Conservation (phyloP, 1,140 invertebrate genomes). For the Frieseomelitta varia region DNA sequence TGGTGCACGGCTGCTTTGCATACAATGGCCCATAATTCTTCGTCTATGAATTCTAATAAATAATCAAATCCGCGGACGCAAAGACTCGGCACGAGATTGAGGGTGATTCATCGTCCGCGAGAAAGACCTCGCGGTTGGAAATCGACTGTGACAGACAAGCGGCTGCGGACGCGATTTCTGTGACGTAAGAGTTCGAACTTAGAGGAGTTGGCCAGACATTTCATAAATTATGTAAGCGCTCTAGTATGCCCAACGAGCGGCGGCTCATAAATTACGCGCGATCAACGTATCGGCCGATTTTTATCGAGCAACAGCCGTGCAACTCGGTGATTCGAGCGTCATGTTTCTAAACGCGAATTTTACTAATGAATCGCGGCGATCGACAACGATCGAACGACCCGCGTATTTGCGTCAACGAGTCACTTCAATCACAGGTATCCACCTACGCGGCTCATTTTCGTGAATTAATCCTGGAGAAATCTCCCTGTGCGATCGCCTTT, state of each 20-base stretch:
- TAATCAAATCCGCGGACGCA: background rate
- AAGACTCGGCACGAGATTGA: background rate
- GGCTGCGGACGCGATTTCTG: background rate
- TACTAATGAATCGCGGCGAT: slow-evolving; percentile 25
- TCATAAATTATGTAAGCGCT: slow-evolving; percentile 38
- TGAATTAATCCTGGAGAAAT: background rate
- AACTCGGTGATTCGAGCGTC: slow-evolving; percentile 18
- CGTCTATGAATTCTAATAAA: slow-evolving; percentile 15
- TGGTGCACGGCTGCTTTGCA: background rate
- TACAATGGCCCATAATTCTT: slow-evolving; percentile 17
- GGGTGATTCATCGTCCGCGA: slow-evolving; percentile 7
- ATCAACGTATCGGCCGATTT: slow-evolving; percentile 25
- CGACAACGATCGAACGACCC: slow-evolving; percentile 29
- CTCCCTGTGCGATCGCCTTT: background rate
- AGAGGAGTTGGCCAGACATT: slow-evolving; percentile 9
- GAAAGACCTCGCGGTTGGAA: background rate
- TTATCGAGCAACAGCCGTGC: background rate
- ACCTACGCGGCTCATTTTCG: background rate
- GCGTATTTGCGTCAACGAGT: slow-evolving; percentile 23
- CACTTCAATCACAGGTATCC: background rate
- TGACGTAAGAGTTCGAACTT: background rate
- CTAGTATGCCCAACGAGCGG: slow-evolving; percentile 12
- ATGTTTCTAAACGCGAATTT: background rate
- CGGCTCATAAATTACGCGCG: slow-evolving; percentile 32
- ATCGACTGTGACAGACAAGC: slow-evolving; percentile 10